phyloP scores from a whole-genome alignment of 2,113 vertebrate species.

The Pangasianodon hypophthalmus region DNA sequence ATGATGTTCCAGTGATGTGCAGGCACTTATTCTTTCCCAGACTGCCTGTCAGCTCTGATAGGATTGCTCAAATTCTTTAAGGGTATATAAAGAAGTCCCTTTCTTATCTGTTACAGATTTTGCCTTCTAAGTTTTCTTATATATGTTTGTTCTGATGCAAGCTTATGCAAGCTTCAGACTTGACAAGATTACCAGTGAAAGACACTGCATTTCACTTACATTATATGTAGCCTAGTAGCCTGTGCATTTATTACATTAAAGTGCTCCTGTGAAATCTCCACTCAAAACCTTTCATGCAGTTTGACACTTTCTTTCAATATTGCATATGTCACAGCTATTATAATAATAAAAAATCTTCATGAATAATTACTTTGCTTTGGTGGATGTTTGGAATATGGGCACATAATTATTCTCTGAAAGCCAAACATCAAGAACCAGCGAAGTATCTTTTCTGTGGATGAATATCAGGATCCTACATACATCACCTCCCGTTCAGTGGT shows the following conservation, averaged over 20 bases:
- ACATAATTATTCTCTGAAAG: background rate
- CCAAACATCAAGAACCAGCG: background rate
- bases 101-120: slow-evolving; percentile 33
- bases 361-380: background rate
- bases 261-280: background rate
- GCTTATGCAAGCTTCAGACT: slow-evolving; percentile 47
- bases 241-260: background rate
- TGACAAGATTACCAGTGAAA: slow-evolving; percentile 55
- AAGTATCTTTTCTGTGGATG: slow-evolving; percentile 3
- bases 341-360: background rate
- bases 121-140: background rate
- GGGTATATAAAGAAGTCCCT: background rate
- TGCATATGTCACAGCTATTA: background rate
- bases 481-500: background rate
- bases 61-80: background rate
- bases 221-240: background rate
- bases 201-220: background rate
- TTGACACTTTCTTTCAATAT: background rate
- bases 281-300: background rate
- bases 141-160: background rate
- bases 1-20: background rate
- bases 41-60: slow-evolving; percentile 34
- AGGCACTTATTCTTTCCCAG: background rate
- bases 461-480: slow-evolving; percentile 6
- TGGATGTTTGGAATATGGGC: background rate